A percentile compares a stretch with the other conserved stretches of the same genome.
phyloP scores from a whole-genome alignment of 2,888 invertebrate genomes.

The Fragum whitleyi region DNA sequence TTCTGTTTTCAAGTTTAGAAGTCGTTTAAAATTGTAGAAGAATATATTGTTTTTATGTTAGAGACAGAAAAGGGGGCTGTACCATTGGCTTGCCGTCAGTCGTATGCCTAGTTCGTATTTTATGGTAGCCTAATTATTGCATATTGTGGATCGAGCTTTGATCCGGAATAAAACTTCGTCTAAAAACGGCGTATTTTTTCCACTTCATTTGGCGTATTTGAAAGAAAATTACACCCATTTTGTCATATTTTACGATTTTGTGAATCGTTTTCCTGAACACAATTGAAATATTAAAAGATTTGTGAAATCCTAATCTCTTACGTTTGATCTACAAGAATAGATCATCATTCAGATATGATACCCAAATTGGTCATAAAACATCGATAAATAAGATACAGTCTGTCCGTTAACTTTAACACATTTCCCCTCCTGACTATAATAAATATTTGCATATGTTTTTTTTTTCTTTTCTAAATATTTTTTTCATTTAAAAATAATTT shows the following conservation, averaged over 20 bases:
- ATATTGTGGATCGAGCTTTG: slow-evolving; percentile 24
- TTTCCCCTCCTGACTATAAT: no score
- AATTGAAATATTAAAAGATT: slow-evolving; percentile 58
- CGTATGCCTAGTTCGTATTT: slow-evolving; percentile 15
- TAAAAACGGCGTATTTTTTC: slow-evolving; percentile 1
- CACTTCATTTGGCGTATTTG: slow-evolving; percentile 33
- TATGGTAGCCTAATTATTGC: slow-evolving; percentile 7
- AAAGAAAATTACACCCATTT: slow-evolving; percentile 22
- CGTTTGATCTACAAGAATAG: slow-evolving; percentile 50
- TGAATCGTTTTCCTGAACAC: slow-evolving; percentile 33
- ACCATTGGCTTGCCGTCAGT: slow-evolving; percentile 22
- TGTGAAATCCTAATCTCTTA: slow-evolving; percentile 45
- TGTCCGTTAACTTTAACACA: slow-evolving; percentile 2
- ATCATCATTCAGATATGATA: slow-evolving; percentile 50
- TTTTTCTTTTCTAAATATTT: no score
- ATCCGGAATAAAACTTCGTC: slow-evolving; percentile 8
- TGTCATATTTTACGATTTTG: slow-evolving; percentile 42
- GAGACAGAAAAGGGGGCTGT: neutral
- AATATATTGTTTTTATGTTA: neutral
- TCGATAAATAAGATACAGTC: neutral
- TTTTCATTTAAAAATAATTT: no score
- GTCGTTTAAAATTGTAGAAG: no score
- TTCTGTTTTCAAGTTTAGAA: no score
- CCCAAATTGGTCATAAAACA: slow-evolving; percentile 48
- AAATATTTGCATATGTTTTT: no score